Evolutionary conservation across 2,797 vertebrate species (phyloP).

Genomic region (Gila robusta): DNA sequence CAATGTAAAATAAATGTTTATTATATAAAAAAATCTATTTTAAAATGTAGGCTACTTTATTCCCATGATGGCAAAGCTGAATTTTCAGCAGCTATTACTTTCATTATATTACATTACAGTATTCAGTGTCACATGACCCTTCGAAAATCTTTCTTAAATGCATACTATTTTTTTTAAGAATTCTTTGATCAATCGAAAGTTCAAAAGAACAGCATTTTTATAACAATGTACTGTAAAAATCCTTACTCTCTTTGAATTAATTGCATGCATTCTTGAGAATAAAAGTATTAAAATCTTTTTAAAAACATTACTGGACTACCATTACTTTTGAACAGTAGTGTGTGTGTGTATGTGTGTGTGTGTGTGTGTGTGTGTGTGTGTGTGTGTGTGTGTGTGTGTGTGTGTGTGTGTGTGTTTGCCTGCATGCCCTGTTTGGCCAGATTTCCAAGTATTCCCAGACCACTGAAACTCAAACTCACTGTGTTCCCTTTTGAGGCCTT

Average conservation of each 20-base stretch:
- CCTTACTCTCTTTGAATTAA: no score
- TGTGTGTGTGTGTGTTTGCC: not conserved
- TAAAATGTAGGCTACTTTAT: no score
- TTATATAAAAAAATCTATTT: no score
- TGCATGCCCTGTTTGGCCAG: conserved; percentile 20
- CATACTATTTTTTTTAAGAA: not conserved
- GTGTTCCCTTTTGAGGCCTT: conserved; percentile 52
- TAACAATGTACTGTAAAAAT: not conserved
- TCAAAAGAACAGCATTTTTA: not conserved
- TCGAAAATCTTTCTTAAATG: not conserved
- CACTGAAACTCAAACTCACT: conserved; percentile 62
- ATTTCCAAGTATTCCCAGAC: conserved; percentile 61
- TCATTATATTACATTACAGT: not conserved
- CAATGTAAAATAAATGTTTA: no score
- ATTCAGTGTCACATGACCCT: not conserved
- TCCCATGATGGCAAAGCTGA: not conserved
- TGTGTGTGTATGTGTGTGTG: not conserved
- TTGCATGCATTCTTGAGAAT: no score
- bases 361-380: not conserved
- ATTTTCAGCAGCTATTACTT: no score
- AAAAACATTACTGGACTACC: no score
- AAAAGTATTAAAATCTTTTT: no score
- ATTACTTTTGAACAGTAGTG: not conserved
- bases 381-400: no score
- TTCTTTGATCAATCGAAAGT: not conserved